These are phyloP conservation scores for Crossocerus cetratus DNA, from an alignment of 2,888 invertebrate species.

Conservation along the genomic window DNA sequence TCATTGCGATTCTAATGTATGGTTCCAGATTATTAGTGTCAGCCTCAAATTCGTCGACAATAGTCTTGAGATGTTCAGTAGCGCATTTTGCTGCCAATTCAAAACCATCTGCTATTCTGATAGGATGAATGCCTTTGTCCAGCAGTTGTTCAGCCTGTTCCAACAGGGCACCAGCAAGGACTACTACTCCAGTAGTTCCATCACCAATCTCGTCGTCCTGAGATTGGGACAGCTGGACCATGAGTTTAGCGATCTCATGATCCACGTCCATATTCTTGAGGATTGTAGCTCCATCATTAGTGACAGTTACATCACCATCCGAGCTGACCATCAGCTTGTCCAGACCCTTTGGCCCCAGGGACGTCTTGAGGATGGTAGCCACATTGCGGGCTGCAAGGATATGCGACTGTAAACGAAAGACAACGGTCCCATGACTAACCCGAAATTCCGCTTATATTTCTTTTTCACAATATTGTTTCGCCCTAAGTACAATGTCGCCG, in stretches of 20 bases:
- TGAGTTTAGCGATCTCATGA: constrained; percentile 97
- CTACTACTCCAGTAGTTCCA: constrained; percentile 99
- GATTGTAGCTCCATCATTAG: constrained; percentile 99
- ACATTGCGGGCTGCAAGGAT: constrained; percentile 98
- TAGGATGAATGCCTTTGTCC: constrained; percentile 98
- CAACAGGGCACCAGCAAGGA: constrained; percentile 90
- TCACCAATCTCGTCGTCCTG: constrained; percentile 99
- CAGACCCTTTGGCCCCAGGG: constrained; percentile 96
- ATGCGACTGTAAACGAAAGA: constrained; percentile 87
- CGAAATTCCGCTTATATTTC: neutral
- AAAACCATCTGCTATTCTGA: constrained; percentile 98
- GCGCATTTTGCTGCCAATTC: constrained; percentile 96
- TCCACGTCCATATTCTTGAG: constrained; percentile 99
- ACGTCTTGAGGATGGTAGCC: constrained; percentile 92
- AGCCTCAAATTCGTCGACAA: constrained; percentile 94
- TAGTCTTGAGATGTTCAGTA: constrained; percentile 89
- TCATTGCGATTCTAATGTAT: constrained; percentile 96
- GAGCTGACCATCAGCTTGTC: constrained; percentile 98
- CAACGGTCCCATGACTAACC: neutral
- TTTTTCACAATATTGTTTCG: neutral
- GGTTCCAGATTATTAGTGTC: constrained; percentile 90
- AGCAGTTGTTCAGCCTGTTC: constrained; percentile 95
- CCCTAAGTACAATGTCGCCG: too few relatives aligned
- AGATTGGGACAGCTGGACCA: constrained; percentile 98
- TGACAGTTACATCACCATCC: constrained; percentile 98